Evolutionary conservation across 2,888 invertebrate species (phyloP).

Genomic region (Anaspis maculata): DNA sequence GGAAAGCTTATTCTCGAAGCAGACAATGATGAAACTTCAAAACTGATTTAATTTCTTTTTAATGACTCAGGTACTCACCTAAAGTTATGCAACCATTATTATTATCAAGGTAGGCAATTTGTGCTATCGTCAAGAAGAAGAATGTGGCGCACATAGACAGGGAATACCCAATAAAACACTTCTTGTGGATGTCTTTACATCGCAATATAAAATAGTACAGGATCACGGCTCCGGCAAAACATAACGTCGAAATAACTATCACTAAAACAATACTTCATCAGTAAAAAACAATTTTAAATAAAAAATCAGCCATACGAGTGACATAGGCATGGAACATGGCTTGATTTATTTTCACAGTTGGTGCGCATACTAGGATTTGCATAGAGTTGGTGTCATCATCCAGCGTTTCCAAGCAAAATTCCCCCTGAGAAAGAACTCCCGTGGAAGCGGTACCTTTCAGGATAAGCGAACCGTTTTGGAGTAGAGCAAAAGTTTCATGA

Average conservation of each 20-base stretch:
- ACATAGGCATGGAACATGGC: constrained; percentile 14
- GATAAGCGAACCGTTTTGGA: constrained; percentile 23
- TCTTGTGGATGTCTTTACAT: constrained; percentile 24
- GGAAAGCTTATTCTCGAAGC: too few species aligned
- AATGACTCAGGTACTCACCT: constrained; percentile 26
- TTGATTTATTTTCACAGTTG: constrained; percentile 12
- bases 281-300: neutral
- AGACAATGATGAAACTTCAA: neutral
- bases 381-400: constrained; percentile 9
- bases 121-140: constrained; percentile 25
- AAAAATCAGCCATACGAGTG: constrained; percentile 8
- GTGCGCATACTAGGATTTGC: constrained; percentile 4
- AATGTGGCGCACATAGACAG: constrained; percentile 29
- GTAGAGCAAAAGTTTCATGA: constrained; percentile 16
- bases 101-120: constrained; percentile 19
- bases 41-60: constrained; percentile 2
- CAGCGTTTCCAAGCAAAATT: constrained; percentile 26
- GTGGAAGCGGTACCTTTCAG: constrained; percentile 16
- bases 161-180: constrained; percentile 28
- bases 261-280: constrained; percentile 20
- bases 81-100: constrained; percentile 23
- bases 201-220: constrained; percentile 20
- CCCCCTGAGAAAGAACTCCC: constrained; percentile 19
- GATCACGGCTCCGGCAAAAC: constrained; percentile 19
- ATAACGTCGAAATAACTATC: constrained; percentile 22